Evolutionary conservation across 2,797 vertebrate species (phyloP), one percentile per base, ranked within the genome.

Genomic region (Spondyliosoma cantharus): DNA sequence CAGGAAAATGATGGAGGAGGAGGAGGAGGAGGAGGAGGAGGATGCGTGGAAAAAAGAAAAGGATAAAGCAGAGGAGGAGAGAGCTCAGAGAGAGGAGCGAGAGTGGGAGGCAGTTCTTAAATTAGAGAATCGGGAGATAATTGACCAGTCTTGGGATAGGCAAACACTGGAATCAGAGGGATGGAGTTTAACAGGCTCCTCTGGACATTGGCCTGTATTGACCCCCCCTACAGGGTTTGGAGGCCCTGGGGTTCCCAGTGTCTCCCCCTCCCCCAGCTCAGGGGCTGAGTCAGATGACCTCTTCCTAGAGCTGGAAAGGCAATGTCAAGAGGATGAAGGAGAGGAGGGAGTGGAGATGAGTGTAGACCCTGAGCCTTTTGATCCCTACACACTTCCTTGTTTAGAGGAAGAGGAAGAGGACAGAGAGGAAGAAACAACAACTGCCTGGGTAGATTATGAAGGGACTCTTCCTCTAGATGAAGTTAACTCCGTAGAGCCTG

Each of bases 21-120:
- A 95, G 89, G 94, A 93, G 83, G 86, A 95, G 90, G 95, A 95
- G 42, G 78, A 89, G 91, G 94, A 89, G 90, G 95, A 95, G 89
- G 94, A 93, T 83, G 86, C 61, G 0, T 87, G 80, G 87, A 83
- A 83, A 54, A 83, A 86, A 84, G 95, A 93, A 81, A 92, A 86
- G 72, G 92, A 94, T 83, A 93, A 93, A 86, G 93, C 92, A 74
- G 87, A 93, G 74, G 91, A 92, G 82, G 90, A 89, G 78, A 87
- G 91, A 83, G 87, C 87, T 70, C 80, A 85, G 81, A 86, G 92
- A 80, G 95, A 96, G 86, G 95, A 96, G 81, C 87, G 89, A 63
- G 94, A 95, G 80, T 95, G 94, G 93, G 95, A 95, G 93, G 95
- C 93, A 43, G 94, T 96, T 93, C 94, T 95, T 84, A 97, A 94